These are phyloP conservation scores for Malurus elegans DNA, from an alignment of 2,113 vertebrate species.

Conservation along the genomic window DNA sequence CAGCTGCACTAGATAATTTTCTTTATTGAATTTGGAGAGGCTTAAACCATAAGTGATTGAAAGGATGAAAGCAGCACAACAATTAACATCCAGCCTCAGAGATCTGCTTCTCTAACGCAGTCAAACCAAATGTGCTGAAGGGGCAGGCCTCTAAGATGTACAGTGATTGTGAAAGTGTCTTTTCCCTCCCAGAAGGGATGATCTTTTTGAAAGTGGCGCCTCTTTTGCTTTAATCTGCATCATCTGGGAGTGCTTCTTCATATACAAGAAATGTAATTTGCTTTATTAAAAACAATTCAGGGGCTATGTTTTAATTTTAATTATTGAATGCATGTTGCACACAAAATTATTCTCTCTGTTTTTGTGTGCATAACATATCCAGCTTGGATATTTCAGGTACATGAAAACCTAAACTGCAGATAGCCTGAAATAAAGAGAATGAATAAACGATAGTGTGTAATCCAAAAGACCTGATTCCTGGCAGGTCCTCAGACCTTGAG, in stretches of 20 bases:
- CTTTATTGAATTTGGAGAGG: conserved; percentile 38
- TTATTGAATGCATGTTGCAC: background rate
- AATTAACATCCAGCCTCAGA: conserved; percentile 33
- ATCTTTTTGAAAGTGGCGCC: background rate
- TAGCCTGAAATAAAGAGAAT: background rate
- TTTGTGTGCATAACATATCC: background rate
- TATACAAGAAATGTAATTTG: background rate
- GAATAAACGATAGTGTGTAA: background rate
- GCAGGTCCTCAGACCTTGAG: background rate
- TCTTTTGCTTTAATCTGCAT: background rate
- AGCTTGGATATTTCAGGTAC: background rate
- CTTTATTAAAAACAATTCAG: background rate
- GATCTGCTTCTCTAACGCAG: conserved; percentile 27
- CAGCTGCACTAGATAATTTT: conserved; percentile 9
- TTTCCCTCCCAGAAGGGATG: background rate
- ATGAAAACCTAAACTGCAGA: background rate
- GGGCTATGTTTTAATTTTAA: background rate
- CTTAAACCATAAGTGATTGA: conserved; percentile 37
- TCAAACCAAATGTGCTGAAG: conserved; percentile 34
- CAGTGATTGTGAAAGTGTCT: background rate
- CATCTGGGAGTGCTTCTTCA: background rate
- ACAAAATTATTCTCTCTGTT: background rate
- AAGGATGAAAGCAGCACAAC: conserved; percentile 34
- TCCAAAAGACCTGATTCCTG: background rate
- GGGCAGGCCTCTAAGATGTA: background rate